Evolutionary conservation across 2,113 vertebrate genomes (phyloP).

Genomic region (Cervus canadensis): DNA sequence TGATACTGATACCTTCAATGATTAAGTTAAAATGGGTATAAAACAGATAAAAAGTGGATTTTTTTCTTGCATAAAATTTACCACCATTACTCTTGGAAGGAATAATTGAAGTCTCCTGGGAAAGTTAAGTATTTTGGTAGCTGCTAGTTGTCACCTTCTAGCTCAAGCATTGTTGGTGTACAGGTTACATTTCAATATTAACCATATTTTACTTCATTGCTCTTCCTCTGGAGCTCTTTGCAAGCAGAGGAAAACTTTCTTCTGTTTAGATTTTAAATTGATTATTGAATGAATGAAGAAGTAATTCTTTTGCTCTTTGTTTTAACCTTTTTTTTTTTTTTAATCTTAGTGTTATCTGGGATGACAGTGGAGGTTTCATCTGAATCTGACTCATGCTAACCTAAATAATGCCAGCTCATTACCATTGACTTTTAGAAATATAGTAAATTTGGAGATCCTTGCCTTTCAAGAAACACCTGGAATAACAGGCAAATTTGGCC

Average conservation of each 20-base stretch:
- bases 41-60: neutral
- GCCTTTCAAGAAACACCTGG: neutral
- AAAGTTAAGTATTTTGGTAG: neutral
- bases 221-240: neutral
- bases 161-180: neutral
- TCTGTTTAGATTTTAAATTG: neutral
- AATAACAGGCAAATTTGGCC: too few species aligned
- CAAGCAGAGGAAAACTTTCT: neutral
- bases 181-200: neutral
- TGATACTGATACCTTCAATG: neutral
- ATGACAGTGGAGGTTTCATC: neutral
- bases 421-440: neutral
- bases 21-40: neutral
- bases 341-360: neutral
- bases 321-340: neutral
- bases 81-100: neutral
- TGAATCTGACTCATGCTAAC: neutral
- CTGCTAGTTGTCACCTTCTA: neutral
- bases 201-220: neutral
- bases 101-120: neutral
- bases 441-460: neutral
- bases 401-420: neutral
- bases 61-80: slow-evolving; percentile 10
- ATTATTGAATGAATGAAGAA: neutral
- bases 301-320: neutral